Base-by-base conservation (phyloP, 2,888 invertebrate genomes). In the Galerucella nymphaeae region DNA sequence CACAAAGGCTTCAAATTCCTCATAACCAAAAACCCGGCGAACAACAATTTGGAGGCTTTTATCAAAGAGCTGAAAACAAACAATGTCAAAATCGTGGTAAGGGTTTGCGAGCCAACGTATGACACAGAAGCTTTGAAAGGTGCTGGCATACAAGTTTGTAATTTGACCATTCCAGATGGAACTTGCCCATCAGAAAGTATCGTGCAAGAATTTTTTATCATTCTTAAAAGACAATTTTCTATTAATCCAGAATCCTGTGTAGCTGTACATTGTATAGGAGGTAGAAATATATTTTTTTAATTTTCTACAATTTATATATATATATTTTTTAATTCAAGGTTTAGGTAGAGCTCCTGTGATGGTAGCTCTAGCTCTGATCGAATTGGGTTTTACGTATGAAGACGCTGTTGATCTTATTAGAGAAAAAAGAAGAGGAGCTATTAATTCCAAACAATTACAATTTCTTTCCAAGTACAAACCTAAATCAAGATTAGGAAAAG, bases 331-430 rank as follows among this genome's bases (percentile, higher is more conserved):
- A 1, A n/a, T 48, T 74, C 58, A 71, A 70, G 80, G 80, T 38
- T 65, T 80, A 20, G 80, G 80, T n/a, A 74, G 80, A 66, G 79
- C 79, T 20, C 79, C 80, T 11, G 78, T 80, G 16, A 70, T 80
- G 73, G 78, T 80, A 4, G 78, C 80, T 4, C 14, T 79, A 62
- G 80, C 80, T 23, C 75, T 80, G 0, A 79, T 80, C 14, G 80
- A 80, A 45, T 67, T 79, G 16, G 80, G 79, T 16, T 75, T 77
- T 38, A 70, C 79, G n/a, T 80, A 79, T 62, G 79, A 80, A 72
- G 78, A 79, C 41, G 80, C 80, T 6, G 79, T 80, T n/a, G 75
- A 75, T 30, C 41, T 79, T 14, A 79, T 80, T 30, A 67, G 80
- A 23, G 66, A 75, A 30, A 79, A 79, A 64, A 72, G 79, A 58